Conservation (phyloP, 2,797 vertebrate species). For the Denticeps clupeoides region DNA sequence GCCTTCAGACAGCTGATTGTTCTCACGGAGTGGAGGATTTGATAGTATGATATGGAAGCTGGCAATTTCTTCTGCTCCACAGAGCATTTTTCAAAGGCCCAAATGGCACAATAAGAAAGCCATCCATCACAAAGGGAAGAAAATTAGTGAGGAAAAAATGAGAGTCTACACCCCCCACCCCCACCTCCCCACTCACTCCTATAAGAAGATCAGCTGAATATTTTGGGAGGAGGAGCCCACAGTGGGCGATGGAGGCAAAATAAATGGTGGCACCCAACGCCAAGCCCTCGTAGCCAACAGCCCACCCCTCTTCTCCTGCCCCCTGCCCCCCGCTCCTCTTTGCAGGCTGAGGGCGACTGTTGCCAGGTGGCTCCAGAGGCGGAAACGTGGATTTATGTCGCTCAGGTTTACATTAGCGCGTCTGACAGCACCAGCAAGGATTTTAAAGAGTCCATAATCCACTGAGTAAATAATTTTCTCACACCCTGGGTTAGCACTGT, state of each 20-base stretch:
- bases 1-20: slow-evolving; percentile 30
- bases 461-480: slow-evolving; percentile 44
- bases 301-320: slow-evolving; percentile 32
- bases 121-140: slow-evolving; percentile 62
- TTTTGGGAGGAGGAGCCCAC: slow-evolving; percentile 38
- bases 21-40: slow-evolving; percentile 25
- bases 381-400: slow-evolving; percentile 32
- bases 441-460: slow-evolving; percentile 45
- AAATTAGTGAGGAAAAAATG: slow-evolving; percentile 68
- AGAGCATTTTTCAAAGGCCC: slow-evolving; percentile 62
- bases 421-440: slow-evolving; percentile 23
- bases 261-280: slow-evolving; percentile 41
- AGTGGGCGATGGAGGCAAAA: slow-evolving; percentile 44
- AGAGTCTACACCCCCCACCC: slow-evolving; percentile 34
- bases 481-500: slow-evolving; percentile 35
- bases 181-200: slow-evolving; percentile 31
- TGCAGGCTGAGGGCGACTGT: slow-evolving; percentile 21
- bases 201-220: slow-evolving; percentile 46
- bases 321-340: slow-evolving; percentile 4
- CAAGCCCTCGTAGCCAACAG: slow-evolving; percentile 18
- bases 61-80: slow-evolving; percentile 60
- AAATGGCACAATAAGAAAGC: slow-evolving; percentile 67
- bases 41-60: slow-evolving; percentile 53
- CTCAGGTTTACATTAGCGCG: slow-evolving; percentile 32
- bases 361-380: slow-evolving; percentile 35